phyloP scores from a whole-genome alignment of 2,113 vertebrate species.

The Paralichthys olivaceus region DNA sequence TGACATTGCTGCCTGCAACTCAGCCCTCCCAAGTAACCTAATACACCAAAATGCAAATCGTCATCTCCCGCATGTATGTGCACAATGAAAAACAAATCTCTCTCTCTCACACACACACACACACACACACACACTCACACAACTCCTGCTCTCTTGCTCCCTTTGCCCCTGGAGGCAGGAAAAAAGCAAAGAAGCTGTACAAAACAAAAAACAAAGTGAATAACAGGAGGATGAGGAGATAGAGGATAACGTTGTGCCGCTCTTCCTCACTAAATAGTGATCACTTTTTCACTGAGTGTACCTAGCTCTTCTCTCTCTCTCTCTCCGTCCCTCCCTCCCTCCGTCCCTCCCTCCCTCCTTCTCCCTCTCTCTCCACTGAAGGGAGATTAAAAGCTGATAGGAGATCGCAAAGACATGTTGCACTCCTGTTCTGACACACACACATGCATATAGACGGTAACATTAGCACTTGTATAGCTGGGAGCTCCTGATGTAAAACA shows the following conservation, averaged over 20 bases:
- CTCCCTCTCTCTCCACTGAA: conserved; percentile 42
- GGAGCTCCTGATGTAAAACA: conserved; percentile 81
- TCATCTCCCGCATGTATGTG: conserved; percentile 41
- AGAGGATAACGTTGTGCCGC: conserved; percentile 44
- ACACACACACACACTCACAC: conserved; percentile 18
- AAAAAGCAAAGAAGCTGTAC: conserved; percentile 36
- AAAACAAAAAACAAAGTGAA: conserved; percentile 68
- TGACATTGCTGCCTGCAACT: conserved; percentile 51
- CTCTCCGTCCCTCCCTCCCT: conserved; percentile 4
- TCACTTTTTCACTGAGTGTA: conserved; percentile 59
- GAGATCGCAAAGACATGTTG: conserved; percentile 75
- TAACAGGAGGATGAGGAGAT: conserved; percentile 69
- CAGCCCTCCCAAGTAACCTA: conserved; percentile 40
- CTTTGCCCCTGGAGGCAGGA: conserved; percentile 38
- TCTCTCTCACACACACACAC: conserved; percentile 6
- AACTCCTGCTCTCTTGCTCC: conserved; percentile 25
- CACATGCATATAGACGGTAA: conserved; percentile 55
- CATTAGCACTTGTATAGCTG: conserved; percentile 78
- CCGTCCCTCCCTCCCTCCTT: conserved; percentile 9
- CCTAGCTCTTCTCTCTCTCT: conserved; percentile 16
- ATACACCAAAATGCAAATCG: conserved; percentile 57
- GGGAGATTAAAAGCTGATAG: conserved; percentile 79
- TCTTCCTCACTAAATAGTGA: conserved; percentile 15
- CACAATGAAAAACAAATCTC: conserved; percentile 59
- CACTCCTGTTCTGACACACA: conserved; percentile 68